Evolutionary conservation across 2,888 invertebrate genomes (phyloP), one percentile per base, ranked within the genome.

Genomic region (Apocheima hispidaria): DNA sequence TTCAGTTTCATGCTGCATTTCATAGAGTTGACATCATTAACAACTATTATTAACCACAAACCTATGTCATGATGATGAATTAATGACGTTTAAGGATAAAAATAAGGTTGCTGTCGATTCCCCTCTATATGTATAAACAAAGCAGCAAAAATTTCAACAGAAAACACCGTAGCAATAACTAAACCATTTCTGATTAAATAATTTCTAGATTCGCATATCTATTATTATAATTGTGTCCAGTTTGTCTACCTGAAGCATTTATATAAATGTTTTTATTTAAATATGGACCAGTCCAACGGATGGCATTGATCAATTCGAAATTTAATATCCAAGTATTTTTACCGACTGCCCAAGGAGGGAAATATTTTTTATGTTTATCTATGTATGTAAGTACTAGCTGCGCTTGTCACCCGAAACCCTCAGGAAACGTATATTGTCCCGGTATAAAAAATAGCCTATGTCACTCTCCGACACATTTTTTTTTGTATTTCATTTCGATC

Each of bases 151-250:
- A 20, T 44, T n/a, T 9, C 16, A 3, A 43, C 20, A n/a, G 60
- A 38, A 55, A 65, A 64, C 54, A 60, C 50, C 54, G 40, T 23
- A n/a, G n/a, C n/a, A n/a, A n/a, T n/a, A n/a, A n/a, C n/a, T n/a
- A n/a, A 26, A 12, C 7, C 26, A 23, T 43, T 43, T 43, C 26
- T 14, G 9, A 20, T 12, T 10, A 21, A 44, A 2, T 14, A 23
- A n/a, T 12, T 21, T 14, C n/a, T n/a, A n/a, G n/a, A n/a, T n/a
- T 9, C 0, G 10, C n/a, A 35, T 6, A 7, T 38, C 10, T 4
- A 28, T 26, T 26, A 26, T 0, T 10, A 23, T 21, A 41, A 41
- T 23, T 18, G 7, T 36, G 14, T 36, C 5, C 2, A 33, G 1
- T 10, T 26, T 26, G 5, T 26, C 26, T 7, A 26, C 4, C 26